phyloP scores from a whole-genome alignment of 2,113 vertebrate genomes.

The Channa argus region DNA sequence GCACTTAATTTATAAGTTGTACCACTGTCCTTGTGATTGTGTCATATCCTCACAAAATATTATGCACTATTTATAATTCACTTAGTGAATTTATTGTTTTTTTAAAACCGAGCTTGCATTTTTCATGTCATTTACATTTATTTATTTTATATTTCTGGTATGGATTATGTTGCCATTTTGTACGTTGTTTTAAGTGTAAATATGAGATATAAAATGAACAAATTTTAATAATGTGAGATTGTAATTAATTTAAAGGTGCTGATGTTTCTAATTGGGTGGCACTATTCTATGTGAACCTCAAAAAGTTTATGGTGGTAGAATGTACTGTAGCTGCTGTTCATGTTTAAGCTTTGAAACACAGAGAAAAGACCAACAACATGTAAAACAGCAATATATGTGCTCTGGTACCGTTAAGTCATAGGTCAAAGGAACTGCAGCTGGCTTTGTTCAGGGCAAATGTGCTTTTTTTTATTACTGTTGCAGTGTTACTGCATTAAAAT shows the following conservation, averaged over 20 bases:
- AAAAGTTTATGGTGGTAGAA: conserved; percentile 70
- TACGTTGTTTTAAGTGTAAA: conserved; percentile 77
- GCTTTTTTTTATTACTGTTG: conserved; percentile 48
- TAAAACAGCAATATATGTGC: conserved; percentile 75
- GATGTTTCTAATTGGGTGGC: conserved; percentile 76
- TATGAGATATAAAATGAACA: conserved; percentile 77
- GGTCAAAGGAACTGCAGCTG: conserved; percentile 27
- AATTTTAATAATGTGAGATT: conserved; percentile 77
- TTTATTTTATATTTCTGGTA: conserved; percentile 62
- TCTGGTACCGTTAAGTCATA: conserved; percentile 23
- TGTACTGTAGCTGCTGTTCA: conserved; percentile 74
- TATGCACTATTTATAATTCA: conserved; percentile 70
- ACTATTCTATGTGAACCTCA: conserved; percentile 66
- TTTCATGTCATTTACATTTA: conserved; percentile 52
- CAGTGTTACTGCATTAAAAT: conserved; percentile 60
- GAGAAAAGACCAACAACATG: conserved; percentile 39
- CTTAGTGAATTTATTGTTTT: conserved; percentile 40
- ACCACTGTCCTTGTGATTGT: conserved; percentile 21
- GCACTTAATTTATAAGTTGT: conserved; percentile 61
- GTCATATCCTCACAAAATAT: conserved; percentile 41
- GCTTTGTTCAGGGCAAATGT: conserved; percentile 33
- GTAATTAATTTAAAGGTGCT: conserved; percentile 81
- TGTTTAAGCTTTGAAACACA: conserved; percentile 59
- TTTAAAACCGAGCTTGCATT: conserved; percentile 70
- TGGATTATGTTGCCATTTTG: conserved; percentile 71